Evolutionary conservation across 2,888 invertebrate species (phyloP).

Genomic region (Cyrtodaria siliqua): DNA sequence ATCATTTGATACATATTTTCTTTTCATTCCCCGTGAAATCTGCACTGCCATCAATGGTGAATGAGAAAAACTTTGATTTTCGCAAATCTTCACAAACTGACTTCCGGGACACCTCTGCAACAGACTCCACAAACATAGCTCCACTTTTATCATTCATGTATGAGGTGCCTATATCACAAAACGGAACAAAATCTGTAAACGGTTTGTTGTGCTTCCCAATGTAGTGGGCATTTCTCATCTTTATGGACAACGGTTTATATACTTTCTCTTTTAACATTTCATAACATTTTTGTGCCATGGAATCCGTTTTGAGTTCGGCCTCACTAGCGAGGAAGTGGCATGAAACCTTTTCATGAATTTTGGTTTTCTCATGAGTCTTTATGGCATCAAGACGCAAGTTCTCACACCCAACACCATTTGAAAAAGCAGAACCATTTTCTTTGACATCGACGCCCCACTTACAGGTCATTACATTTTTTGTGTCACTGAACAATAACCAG

Average conservation of each 20-base stretch:
- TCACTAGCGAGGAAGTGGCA: not conserved
- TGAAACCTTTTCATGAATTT: conserved; percentile 6
- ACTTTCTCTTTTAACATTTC: not conserved
- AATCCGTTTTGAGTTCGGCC: not conserved
- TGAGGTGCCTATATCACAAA: conserved; percentile 12
- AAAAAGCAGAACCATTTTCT: not conserved
- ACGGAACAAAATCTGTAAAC: not conserved
- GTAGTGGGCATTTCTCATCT: conserved; percentile 4
- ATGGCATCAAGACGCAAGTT: conserved; percentile 13
- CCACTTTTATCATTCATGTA: conserved; percentile 26
- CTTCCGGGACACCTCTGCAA: conserved; percentile 13
- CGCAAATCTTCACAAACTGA: conserved; percentile 8
- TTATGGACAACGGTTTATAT: not conserved
- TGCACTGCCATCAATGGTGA: conserved; percentile 23
- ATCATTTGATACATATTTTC: no score
- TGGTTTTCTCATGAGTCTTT: conserved; percentile 13
- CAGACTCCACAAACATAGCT: conserved; percentile 15
- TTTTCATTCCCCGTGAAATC: conserved; percentile 27
- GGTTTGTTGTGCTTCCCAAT: conserved; percentile 1
- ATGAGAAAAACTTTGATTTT: conserved; percentile 23
- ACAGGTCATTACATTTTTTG: conserved; percentile 1
- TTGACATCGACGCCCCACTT: not conserved
- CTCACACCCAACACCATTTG: conserved; percentile 6
- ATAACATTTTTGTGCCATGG: not conserved
- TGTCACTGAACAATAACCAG: not conserved